Base-by-base conservation (phyloP, 1,140 invertebrate species). In the Nasonia giraulti region DNA sequence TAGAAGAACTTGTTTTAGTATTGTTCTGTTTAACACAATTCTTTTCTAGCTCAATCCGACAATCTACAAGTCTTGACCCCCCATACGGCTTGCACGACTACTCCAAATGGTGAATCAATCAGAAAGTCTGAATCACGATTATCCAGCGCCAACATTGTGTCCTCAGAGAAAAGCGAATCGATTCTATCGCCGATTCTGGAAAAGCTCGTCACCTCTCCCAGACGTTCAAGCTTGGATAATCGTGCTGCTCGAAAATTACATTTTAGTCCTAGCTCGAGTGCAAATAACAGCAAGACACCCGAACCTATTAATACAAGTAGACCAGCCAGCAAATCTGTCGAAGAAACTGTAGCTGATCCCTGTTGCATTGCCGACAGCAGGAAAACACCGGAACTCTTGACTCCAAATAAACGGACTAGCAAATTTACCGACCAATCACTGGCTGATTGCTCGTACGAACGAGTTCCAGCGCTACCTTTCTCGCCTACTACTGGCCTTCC, bases 401-500 rank as follows among this genome's bases (percentile, higher is more conserved):
- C 23, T 33, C 76, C 76, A 14, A 78, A 12, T 50, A 78, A 55
- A 78, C 8, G 7, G 27, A 12, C 4, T 20, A 62, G 14, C 6
- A 62, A 62, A 62, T 62, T 17, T 14, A 62, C 14, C 17, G 17
- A 20, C 23, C 23, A 69, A 5, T 23, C 68, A 11, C 20, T 69
- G n/a, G 68, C 23, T 23, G 23, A 14, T n/a, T 62, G 55, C 20
- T 62, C 31, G 0, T 33, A 23, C 17, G 76, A 33, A 37, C 62
- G 14, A 68, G 37, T 68, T 20, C 14, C 76, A 44, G 71, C 74
- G 47, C 80, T 80, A 75, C 66, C 86, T 89, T 95, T 91, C 62
- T 96, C 95, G 0, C 96, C 96, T 0, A 97, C 96, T 0, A 93
- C 94, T 7, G 96, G 97, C 91, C 91, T 97, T 33, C 97, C 97